Evolutionary conservation across 2,113 vertebrate genomes (phyloP).

Genomic region (Marcusenius ussheri): DNA sequence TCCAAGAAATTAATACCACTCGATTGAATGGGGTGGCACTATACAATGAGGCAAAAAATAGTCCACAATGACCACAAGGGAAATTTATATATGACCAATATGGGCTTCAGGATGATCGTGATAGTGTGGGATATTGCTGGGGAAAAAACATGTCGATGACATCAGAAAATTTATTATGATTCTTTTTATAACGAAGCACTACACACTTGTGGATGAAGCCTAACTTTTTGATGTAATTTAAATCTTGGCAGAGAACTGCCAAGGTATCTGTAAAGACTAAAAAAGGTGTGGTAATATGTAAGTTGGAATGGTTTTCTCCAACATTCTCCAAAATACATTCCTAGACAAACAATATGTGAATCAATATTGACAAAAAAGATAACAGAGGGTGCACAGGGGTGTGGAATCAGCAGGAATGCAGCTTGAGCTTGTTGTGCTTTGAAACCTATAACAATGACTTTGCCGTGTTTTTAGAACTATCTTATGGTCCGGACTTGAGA

Average conservation of each 20-base stretch:
- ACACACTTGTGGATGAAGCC: not conserved
- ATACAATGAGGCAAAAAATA: not conserved
- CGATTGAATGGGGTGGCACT: not conserved
- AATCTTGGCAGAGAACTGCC: not conserved
- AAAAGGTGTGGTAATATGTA: not conserved
- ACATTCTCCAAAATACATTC: not conserved
- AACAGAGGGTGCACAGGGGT: not conserved
- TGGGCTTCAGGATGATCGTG: not conserved
- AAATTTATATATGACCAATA: not conserved
- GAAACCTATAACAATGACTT: not conserved
- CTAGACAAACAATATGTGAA: not conserved
- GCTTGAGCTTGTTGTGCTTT: not conserved
- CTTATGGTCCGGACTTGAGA: not conserved
- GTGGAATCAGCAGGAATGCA: not conserved
- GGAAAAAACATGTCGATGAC: not conserved
- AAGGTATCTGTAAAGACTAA: not conserved
- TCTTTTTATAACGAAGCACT: not conserved
- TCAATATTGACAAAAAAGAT: constrained; percentile 6
- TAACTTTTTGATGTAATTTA: not conserved
- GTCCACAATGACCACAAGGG: not conserved
- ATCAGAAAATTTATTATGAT: not conserved
- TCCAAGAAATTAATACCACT: not conserved
- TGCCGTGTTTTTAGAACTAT: not conserved
- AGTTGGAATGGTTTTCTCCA: not conserved
- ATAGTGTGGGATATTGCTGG: not conserved